Evolutionary conservation across 1,140 invertebrate species (phyloP), one percentile per base, ranked within the genome.

Genomic region (Samia ricini): DNA sequence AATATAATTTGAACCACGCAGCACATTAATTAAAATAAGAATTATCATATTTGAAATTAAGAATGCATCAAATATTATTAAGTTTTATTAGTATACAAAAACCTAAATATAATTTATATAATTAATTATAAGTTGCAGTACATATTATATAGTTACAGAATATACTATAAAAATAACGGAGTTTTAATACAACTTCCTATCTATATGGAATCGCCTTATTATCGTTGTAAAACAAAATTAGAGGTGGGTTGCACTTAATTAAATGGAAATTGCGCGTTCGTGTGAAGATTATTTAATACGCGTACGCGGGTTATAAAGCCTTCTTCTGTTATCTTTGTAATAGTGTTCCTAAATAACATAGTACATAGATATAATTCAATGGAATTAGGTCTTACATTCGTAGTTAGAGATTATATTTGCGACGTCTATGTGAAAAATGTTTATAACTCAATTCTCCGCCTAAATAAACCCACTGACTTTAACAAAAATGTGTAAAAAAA

Each of bases 221-320:
- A 42, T 42, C 20, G 61, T 65, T n/a, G 52, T 61, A 49, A 60
- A 69, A 49, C 42, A 64, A 70, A 74, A 76, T 74, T 74, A 66
- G 64, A 64, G 65, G 64, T 64, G 61, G 73, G 73, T 68, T 64
- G 56, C 59, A 71, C 61, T 74, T 80, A 73, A 76, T 78, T 74
- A 78, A 74, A 72, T 71, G 65, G 70, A n/a, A 66, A 68, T 70
- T 72, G 71, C 52, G 55, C 60, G 56, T 59, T 26, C 36, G 50
- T 50, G 65, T 56, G 56, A 59, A 64, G 56, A 64, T 68, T 63
- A 58, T 58, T 57, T 52, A 48, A 61, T 48, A 55, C 42, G 49
- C 55, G 24, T 48, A 42, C 33, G 23, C 54, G 33, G 61, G 55
- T 57, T 50, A 57, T 15, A 4, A 3, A 42, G 10, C 1, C 33